Evolutionary conservation across 1,140 invertebrate genomes (phyloP).

Genomic region (Parapsyche elsis): DNA sequence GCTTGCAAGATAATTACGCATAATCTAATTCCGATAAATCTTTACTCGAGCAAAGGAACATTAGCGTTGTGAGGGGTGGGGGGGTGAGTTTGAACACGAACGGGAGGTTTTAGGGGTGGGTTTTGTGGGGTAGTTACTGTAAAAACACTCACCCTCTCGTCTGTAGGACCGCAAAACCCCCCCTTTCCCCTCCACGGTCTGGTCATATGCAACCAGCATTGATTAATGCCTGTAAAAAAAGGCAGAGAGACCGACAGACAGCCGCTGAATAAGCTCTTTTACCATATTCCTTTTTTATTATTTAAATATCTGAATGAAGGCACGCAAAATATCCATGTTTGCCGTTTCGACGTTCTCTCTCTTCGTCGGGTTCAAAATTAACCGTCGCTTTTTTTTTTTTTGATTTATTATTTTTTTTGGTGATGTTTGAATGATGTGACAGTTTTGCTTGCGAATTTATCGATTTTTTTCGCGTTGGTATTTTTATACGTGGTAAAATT

Average conservation of each 20-base stretch:
- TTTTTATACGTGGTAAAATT: too few relatives aligned
- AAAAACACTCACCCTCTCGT: neutral
- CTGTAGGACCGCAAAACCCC: slow-evolving; percentile 3
- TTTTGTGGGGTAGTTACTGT: neutral
- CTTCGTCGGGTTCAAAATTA: too few relatives aligned
- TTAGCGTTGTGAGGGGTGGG: neutral
- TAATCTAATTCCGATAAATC: slow-evolving; percentile 10
- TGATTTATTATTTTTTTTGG: too few relatives aligned
- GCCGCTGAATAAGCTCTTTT: slow-evolving; percentile 31
- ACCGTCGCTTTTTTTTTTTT: too few relatives aligned
- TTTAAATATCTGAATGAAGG: neutral
- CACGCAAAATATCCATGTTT: neutral
- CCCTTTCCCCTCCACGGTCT: neutral
- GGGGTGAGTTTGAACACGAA: neutral
- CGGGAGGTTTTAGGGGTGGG: neutral
- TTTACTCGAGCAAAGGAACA: slow-evolving; percentile 1
- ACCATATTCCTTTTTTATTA: neutral
- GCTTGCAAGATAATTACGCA: neutral
- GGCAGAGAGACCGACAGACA: neutral
- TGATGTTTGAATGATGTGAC: too few relatives aligned
- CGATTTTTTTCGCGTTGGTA: too few relatives aligned
- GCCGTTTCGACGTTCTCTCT: neutral
- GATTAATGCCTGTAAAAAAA: slow-evolving; percentile 41
- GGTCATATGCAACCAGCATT: slow-evolving; percentile 41
- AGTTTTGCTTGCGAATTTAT: too few relatives aligned